Evolutionary conservation across 2,113 vertebrate genomes (phyloP).

Genomic region (Oxyruncus cristatus): DNA sequence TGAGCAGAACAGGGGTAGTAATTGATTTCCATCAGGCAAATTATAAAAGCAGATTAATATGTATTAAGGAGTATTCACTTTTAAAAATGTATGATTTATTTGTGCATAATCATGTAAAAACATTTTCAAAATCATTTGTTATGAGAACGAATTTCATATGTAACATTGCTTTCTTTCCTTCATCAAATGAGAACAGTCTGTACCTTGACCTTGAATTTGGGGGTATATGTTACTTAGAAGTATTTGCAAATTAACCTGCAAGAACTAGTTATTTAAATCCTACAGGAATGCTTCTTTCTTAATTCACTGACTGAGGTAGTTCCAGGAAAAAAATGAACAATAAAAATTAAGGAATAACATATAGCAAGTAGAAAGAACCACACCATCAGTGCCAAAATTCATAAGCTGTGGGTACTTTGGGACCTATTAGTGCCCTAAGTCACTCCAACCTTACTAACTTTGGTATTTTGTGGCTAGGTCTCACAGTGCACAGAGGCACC

Average conservation of each 20-base stretch:
- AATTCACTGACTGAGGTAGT: neutral
- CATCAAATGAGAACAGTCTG: neutral
- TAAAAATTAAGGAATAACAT: neutral
- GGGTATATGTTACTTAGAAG: neutral
- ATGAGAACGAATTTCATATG: neutral
- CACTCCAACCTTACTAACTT: neutral
- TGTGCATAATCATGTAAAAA: neutral
- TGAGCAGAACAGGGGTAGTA: neutral
- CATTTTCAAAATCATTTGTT: neutral
- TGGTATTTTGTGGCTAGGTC: neutral
- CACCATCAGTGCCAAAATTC: neutral
- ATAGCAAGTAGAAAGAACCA: neutral
- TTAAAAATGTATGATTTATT: neutral
- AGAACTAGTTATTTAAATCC: neutral
- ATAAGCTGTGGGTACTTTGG: neutral
- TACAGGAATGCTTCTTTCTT: neutral
- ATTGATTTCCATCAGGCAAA: neutral
- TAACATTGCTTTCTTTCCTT: neutral
- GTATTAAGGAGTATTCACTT: neutral
- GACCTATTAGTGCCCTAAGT: neutral
- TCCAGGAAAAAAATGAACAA: neutral
- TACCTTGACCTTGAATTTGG: neutral
- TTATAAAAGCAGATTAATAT: neutral
- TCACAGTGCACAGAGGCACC: fast-evolving
- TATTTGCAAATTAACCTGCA: neutral